Evolutionary conservation across 2,113 vertebrate genomes (phyloP), one percentile per base, ranked within the genome.

Genomic region (Mixornis gularis): DNA sequence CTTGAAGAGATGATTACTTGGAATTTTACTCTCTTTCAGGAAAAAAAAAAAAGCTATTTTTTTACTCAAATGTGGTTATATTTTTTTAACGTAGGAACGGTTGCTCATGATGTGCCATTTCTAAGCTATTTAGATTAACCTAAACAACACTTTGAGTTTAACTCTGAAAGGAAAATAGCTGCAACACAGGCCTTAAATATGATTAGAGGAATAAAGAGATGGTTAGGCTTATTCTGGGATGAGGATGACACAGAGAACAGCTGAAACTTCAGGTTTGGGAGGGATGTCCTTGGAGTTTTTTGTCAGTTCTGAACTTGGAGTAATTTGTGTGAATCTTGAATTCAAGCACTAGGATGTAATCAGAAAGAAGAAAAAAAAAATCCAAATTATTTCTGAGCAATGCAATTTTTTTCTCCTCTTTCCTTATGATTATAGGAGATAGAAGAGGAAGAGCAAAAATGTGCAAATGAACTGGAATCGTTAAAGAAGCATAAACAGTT

Each of bases 381-480:
- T 9, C 6, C 12, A 40, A 27, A 16, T 41, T 82, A 71, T 55
- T 90, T 22, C 20, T 6, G 21, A 72, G 4, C n/a, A 20, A 60
- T 36, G 30, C 25, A 40, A 7, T 18, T 74, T 69, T 62, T 53
- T 53, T 20, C 22, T 11, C 3, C 2, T 8, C 26, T 79, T 46
- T 51, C 24, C 21, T 49, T 69, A 60, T 71, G 25, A 62, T 89
- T 84, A 5, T 36, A 98, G 98, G 97, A 97, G 77, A 95, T 90
- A 70, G 97, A 97, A 59, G 96, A 98, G n/a, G 96, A 98, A 52
- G 97, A 98, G 58, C 82, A 93, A 80, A 98, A 97, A 90, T 95
- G 93, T 91, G 96, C 95, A 41, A 89, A 59, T 80, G 97, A 98
- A 72, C 94, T 97, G 17, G 96, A 98, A 78, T 93, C 95, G 13